Percentiles rank a stretch among this genome's conserved stretches.
Evolutionary conservation across 1,140 invertebrate species (phyloP).

Genomic region (Diachasmimorpha longicaudata): DNA sequence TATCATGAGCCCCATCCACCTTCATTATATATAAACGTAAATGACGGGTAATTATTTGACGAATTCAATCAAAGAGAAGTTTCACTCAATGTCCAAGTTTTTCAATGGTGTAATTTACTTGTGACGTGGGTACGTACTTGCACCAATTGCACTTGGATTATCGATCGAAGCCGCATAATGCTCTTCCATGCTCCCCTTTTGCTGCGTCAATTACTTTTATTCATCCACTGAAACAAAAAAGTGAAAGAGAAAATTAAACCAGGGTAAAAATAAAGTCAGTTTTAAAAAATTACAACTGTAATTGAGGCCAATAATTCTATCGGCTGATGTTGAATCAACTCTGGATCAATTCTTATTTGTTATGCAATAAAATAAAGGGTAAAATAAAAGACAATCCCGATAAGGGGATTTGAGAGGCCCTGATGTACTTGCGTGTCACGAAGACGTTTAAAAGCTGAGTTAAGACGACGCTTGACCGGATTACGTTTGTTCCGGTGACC

Average conservation of each 20-base stretch:
- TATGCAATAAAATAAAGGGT: background rate
- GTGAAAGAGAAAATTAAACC: background rate
- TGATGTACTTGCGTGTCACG: background rate
- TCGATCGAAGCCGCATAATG: background rate
- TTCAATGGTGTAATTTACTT: background rate
- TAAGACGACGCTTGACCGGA: slow-evolving; percentile 21
- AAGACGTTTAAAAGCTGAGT: background rate
- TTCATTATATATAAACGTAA: background rate
- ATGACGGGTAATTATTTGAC: slow-evolving; percentile 4
- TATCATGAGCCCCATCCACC: background rate
- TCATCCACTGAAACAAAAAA: background rate
- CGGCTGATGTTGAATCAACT: background rate
- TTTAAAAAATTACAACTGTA: background rate
- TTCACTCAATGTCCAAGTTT: background rate
- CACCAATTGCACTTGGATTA: slow-evolving; percentile 8
- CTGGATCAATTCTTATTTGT: background rate
- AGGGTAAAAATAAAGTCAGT: background rate
- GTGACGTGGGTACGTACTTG: slow-evolving; percentile 8
- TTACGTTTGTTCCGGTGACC: slow-evolving; percentile 33
- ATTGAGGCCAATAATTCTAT: background rate
- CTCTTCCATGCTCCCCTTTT: background rate
- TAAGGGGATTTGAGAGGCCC: background rate
- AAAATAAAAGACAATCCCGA: background rate
- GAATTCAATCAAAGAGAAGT: background rate
- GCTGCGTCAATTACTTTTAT: background rate